Evolutionary conservation across 2,113 vertebrate genomes (phyloP).

Genomic region (Climacteris rufus): DNA sequence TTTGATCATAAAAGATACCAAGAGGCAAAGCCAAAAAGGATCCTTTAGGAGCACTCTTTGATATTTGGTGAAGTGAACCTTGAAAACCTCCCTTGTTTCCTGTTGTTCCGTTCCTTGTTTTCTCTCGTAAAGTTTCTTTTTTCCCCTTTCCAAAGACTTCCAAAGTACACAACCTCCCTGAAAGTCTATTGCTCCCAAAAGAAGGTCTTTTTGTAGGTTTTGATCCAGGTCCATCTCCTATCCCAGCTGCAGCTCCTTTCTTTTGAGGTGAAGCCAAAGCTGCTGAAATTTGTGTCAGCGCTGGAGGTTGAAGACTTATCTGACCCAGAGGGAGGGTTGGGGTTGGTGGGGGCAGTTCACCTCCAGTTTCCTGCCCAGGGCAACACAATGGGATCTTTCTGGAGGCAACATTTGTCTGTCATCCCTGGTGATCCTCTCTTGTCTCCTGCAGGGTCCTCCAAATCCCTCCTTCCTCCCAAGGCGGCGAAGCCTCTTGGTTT

Average conservation of each 20-base stretch:
- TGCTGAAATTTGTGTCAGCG: background rate
- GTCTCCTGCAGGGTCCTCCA: background rate
- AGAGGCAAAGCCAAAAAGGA: background rate
- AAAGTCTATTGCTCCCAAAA: background rate
- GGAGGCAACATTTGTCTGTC: background rate
- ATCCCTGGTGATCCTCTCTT: background rate
- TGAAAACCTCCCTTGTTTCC: background rate
- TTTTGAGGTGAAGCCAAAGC: constrained; percentile 21
- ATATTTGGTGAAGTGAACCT: background rate
- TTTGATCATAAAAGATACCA: background rate
- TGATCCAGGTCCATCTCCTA: background rate
- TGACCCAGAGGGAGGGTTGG: background rate
- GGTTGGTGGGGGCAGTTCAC: background rate
- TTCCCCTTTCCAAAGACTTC: background rate
- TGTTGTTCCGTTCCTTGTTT: background rate
- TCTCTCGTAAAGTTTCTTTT: background rate
- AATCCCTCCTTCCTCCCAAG: background rate
- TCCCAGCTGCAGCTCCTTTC: constrained; percentile 1
- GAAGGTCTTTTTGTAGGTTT: background rate
- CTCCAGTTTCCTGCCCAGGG: background rate
- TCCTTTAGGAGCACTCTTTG: background rate
- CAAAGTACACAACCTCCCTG: background rate
- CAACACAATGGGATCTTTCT: background rate
- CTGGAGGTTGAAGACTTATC: background rate
- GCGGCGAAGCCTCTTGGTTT: background rate